phyloP scores from a whole-genome alignment of 2,797 vertebrate genomes.

The Lepilemur ruficaudatus region DNA sequence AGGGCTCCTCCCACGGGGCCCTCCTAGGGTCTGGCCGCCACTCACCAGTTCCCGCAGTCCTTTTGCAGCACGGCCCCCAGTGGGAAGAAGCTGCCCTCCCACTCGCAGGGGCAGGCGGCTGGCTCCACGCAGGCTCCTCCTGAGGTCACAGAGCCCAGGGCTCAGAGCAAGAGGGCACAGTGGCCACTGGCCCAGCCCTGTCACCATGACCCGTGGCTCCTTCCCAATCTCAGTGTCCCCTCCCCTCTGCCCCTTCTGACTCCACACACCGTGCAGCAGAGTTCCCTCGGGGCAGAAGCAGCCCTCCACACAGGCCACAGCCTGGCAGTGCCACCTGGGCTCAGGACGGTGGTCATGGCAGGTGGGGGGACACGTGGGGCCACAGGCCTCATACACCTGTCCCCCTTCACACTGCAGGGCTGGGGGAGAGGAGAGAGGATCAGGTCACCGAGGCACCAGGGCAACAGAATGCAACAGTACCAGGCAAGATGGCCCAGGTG shows the following conservation, averaged over 20 bases:
- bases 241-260: background rate
- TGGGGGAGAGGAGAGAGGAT: conserved; percentile 64
- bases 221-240: rapidly evolving
- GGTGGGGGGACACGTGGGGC: conserved; percentile 87
- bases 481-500: background rate
- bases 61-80: conserved; percentile 84
- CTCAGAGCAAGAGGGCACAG: background rate
- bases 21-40: rapidly evolving
- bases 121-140: conserved; percentile 86
- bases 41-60: conserved; percentile 92
- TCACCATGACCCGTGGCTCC: background rate
- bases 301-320: conserved; percentile 90
- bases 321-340: conserved; percentile 83
- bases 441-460: background rate
- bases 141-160: conserved; percentile 61
- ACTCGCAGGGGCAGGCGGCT: conserved; percentile 90
- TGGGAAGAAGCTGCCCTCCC: conserved; percentile 89
- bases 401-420: conserved; percentile 94
- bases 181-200: background rate
- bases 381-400: conserved; percentile 91
- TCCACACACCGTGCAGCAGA: conserved; percentile 85
- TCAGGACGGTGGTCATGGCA: conserved; percentile 83
- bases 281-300: conserved; percentile 91
- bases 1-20: background rate
- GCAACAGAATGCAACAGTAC: background rate